These are phyloP conservation scores for Agrypnus murinus DNA, from an alignment of 2,888 invertebrate species.

Conservation along the genomic window DNA sequence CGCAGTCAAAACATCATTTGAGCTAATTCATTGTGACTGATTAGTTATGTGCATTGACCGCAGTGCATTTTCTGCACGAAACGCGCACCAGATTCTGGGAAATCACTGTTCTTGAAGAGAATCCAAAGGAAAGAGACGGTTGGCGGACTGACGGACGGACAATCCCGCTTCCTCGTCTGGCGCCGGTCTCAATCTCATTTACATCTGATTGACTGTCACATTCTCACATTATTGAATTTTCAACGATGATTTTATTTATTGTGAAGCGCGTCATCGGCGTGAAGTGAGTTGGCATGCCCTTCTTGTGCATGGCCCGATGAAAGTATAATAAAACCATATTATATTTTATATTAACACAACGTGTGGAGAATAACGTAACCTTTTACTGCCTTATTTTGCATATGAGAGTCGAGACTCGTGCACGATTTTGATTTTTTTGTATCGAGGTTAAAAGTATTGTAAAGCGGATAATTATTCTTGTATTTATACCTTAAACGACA, in stretches of 20 bases:
- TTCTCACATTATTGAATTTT: conserved; percentile 23
- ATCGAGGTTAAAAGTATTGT: conserved; percentile 4
- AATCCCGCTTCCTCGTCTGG: conserved; percentile 33
- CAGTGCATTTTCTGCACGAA: conserved; percentile 6
- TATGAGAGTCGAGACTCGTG: conserved; percentile 14
- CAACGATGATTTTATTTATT: neutral
- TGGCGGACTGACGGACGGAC: neutral
- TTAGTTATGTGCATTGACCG: conserved; percentile 14
- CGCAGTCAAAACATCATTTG: conserved; percentile 39
- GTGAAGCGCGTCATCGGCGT: neutral
- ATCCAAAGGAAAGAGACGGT: neutral
- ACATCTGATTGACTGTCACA: conserved; percentile 26
- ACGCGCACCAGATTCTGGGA: conserved; percentile 9
- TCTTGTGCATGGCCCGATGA: conserved; percentile 13
- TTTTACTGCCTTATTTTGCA: conserved; percentile 27
- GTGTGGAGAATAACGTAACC: conserved; percentile 26
- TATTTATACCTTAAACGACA: no score
- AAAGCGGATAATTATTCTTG: conserved; percentile 4
- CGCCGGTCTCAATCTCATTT: conserved; percentile 22
- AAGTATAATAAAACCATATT: conserved; percentile 30
- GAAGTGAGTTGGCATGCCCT: conserved; percentile 10
- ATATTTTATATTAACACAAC: conserved; percentile 32
- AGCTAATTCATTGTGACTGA: conserved; percentile 35
- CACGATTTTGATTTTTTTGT: conserved; percentile 25
- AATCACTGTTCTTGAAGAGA: conserved; percentile 3